phyloP scores from a whole-genome alignment of 2,113 vertebrate genomes.

The Erpornis zantholeuca region DNA sequence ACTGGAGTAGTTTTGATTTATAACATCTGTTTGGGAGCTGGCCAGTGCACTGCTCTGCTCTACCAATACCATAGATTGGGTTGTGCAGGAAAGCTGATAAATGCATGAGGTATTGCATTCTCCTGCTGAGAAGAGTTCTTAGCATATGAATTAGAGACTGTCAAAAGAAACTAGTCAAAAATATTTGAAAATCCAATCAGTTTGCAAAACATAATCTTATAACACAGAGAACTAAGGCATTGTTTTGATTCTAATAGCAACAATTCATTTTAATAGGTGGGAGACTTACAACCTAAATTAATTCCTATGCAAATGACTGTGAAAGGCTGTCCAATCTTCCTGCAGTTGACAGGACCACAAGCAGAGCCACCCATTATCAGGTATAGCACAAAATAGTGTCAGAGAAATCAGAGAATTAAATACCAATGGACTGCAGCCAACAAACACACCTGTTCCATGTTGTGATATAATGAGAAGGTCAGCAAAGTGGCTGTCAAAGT shows the following conservation, averaged over 20 bases:
- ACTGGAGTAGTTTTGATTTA: neutral
- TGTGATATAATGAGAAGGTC: neutral
- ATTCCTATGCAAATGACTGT: slow-evolving; percentile 85
- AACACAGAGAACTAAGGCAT: neutral
- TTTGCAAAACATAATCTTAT: neutral
- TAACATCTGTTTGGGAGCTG: slow-evolving; percentile 20
- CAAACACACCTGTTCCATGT: neutral
- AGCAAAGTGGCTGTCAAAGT: neutral
- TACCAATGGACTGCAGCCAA: neutral
- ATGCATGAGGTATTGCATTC: neutral
- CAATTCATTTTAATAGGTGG: slow-evolving; percentile 73
- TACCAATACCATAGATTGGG: neutral
- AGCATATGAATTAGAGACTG: neutral
- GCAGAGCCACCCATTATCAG: slow-evolving; percentile 76
- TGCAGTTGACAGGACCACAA: slow-evolving; percentile 80
- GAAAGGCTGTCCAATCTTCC: slow-evolving; percentile 89
- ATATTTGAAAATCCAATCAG: neutral
- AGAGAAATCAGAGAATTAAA: neutral
- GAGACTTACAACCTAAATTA: slow-evolving; percentile 71
- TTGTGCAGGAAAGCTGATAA: neutral
- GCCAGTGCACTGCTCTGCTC: neutral
- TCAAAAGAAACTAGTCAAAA: neutral
- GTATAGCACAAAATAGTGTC: slow-evolving; percentile 54
- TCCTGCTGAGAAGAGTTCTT: neutral
- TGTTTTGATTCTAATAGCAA: neutral